Conservation (phyloP, 1,140 invertebrate genomes). For the Scaptomyza pallida region DNA sequence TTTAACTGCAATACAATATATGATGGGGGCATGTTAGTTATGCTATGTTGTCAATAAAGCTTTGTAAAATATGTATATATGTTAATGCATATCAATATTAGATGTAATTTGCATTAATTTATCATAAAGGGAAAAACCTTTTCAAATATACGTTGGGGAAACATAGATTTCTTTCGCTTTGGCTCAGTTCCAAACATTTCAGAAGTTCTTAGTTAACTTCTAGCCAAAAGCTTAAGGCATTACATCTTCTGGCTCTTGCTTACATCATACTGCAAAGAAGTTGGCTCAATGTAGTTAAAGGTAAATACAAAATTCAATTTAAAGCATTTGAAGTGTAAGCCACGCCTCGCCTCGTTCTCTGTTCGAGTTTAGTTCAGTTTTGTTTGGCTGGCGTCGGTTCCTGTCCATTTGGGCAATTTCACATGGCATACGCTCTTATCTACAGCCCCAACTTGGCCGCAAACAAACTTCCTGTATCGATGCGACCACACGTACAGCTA, state of each 20-base stretch:
- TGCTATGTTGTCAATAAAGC: no score
- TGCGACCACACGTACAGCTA: conserved; percentile 59
- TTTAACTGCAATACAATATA: neutral
- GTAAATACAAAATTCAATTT: conserved; percentile 80
- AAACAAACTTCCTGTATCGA: conserved; percentile 81
- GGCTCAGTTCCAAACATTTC: no score
- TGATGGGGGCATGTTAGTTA: neutral
- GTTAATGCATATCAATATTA: no score
- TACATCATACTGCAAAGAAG: neutral
- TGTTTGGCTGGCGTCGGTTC: conserved; percentile 15
- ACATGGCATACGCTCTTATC: conserved; percentile 63
- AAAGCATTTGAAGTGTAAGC: conserved; percentile 69
- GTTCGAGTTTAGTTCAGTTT: conserved; percentile 7
- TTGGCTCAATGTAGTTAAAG: conserved; percentile 51
- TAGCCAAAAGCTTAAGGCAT: no score
- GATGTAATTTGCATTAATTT: no score
- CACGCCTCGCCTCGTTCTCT: conserved; percentile 10
- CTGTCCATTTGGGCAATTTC: conserved; percentile 54
- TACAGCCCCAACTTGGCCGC: conserved; percentile 58
- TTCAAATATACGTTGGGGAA: no score
- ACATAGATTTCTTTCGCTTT: no score
- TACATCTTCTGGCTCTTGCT: no score
- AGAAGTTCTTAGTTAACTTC: no score
- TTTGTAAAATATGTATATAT: no score
- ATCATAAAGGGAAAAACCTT: no score